Percentiles rank a stretch among this genome's conserved stretches.
Evolutionary conservation across 2,888 invertebrate species (phyloP).

Genomic region (Taphrorychus bicolor): DNA sequence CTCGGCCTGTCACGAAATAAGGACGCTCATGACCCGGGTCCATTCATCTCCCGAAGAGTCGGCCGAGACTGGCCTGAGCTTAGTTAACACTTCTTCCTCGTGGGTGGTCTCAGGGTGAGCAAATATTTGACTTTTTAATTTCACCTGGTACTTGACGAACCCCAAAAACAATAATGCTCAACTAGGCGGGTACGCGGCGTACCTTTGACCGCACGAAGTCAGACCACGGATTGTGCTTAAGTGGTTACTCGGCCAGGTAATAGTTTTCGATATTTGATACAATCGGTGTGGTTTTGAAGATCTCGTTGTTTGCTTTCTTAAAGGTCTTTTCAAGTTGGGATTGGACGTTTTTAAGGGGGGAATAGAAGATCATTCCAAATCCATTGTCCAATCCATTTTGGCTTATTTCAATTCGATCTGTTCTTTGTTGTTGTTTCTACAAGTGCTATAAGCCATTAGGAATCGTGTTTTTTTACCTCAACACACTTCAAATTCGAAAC

Average conservation of each 20-base stretch:
- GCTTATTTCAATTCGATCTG: too few species aligned
- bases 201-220: conserved; percentile 21
- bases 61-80: conserved; percentile 16
- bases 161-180: conserved; percentile 53
- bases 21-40: conserved; percentile 19
- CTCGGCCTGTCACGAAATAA: not conserved
- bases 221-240: conserved; percentile 18
- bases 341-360: not conserved
- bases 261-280: conserved; percentile 16
- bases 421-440: too few species aligned
- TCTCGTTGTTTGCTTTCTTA: not conserved
- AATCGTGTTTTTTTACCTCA: too few species aligned
- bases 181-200: conserved; percentile 45
- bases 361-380: too few species aligned
- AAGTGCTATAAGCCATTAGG: too few species aligned
- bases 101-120: conserved; percentile 50
- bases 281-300: conserved; percentile 10
- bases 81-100: conserved; percentile 46
- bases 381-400: too few species aligned
- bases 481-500: too few species aligned
- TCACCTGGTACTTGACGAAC: conserved; percentile 53
- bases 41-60: conserved; percentile 20
- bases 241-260: conserved; percentile 24
- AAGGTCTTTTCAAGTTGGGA: not conserved
- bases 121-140: conserved; percentile 54